Conservation (phyloP, 2,797 vertebrate species). For the Chrosomus eos region DNA sequence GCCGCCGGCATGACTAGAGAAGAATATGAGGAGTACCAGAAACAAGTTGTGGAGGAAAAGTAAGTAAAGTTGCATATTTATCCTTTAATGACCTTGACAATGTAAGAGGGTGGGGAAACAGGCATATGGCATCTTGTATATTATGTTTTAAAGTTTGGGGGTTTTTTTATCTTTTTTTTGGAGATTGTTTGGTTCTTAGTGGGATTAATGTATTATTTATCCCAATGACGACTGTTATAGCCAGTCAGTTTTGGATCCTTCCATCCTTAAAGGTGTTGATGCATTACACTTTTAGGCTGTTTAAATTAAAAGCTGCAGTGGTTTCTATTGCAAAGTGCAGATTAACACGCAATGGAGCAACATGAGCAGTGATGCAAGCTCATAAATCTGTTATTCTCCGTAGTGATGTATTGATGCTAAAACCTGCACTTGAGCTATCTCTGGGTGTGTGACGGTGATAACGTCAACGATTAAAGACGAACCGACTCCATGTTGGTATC, state of each 20-base stretch:
- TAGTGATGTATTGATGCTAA: background rate
- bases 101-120: background rate
- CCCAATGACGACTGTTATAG: background rate
- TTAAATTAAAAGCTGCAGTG: background rate
- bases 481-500: conserved; percentile 23
- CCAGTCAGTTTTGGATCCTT: background rate
- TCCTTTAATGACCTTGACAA: conserved; percentile 68
- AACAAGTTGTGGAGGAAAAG: conserved; percentile 97
- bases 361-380: background rate
- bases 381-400: background rate
- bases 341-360: background rate
- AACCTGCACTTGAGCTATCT: background rate
- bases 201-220: background rate
- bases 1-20: conserved; percentile 95
- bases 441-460: background rate
- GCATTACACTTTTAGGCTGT: background rate
- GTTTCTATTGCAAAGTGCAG: background rate
- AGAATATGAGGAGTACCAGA: conserved; percentile 97
- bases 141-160: background rate
- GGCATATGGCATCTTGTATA: background rate
- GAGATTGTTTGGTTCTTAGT: background rate
- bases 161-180: background rate
- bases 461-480: background rate
- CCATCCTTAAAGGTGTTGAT: background rate
- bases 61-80: conserved; percentile 73